Evolutionary conservation across 2,113 vertebrate species (phyloP), one percentile per base, ranked within the genome.

Genomic region (Pseudonaja textilis): DNA sequence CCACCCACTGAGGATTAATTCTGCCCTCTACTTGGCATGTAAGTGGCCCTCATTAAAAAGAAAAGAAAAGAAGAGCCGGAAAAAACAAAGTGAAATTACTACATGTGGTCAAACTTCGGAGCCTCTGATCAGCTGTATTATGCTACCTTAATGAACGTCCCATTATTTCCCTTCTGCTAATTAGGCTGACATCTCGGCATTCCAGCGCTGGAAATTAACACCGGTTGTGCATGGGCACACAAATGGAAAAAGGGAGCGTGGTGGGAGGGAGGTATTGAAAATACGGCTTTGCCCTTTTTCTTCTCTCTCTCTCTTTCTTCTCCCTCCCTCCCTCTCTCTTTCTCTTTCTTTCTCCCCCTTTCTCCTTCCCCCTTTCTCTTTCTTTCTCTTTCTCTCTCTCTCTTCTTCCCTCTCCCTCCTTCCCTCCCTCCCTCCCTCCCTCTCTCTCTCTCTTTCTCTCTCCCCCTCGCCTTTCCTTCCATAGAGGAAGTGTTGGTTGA

Each of bases 131-230:
- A 95, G 93, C 97, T 47, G 86, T 90, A 94, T 5, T 92, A 96
- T 92, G 89, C 94, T 14, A 95, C 94, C 95, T 97, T 96, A 96
- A 98, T 98, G 96, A 98, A 96, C 95, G 34, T 91, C 90, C 26
- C 95, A 96, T 97, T 92, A 93, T 95, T n/a, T 96, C 96, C 8
- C n/a, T 96, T 92, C 85, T 6, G 95, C 96, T 97, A 96, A 97
- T 96, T 95, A 97, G 4, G 96, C 94, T 90, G 96, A 96, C 96
- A 97, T 34, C 87, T 91, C 22, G 0, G 87, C 96, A 45, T 90
- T 95, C 92, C 97, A 85, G 74, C 0, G 42, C 94, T 3, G 59
- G 93, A 95, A 95, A 95, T 3, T 92, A 96, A 89, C 56, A 85
- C 0, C 8, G 94, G 86, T 92, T 0, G 1, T 61, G 9, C 92